Base-by-base conservation (phyloP, 2,113 vertebrate species). In the Helogale parvula region DNA sequence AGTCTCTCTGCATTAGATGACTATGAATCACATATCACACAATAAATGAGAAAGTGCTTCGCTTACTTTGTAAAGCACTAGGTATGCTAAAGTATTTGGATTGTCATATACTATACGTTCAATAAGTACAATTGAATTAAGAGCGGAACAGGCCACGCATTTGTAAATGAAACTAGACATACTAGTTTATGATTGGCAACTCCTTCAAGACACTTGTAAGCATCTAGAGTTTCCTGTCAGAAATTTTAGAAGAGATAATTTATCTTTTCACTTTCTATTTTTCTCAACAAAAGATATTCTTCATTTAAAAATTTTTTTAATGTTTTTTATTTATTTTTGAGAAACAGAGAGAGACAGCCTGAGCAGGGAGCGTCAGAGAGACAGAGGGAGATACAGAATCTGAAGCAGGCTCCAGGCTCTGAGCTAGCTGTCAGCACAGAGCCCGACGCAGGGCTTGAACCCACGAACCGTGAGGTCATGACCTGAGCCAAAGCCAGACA, bases 141-240 rank as follows among this genome's bases (percentile, higher is more conserved):
- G 88, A 38, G 29, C 8, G n/a, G 2, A 19, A 25, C 35, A 52
- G 50, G 41, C 5, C 33, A 85, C 29, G 41, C 66, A 63, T 41
- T 60, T 85, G 33, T 74, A 92, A 86, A 65, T 76, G 85, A 95
- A 88, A 95, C n/a, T 80, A 45, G n/a, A 50, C 50, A 92, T 88
- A 90, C 60, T 60, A 69, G 88, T 88, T 47, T 72, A 12, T 29
- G 66, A 84, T 8, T 91, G 38, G 12, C 31, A 85, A 80, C 17
- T 60, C 13, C 17, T 81, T 84, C 17, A 89, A 92, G 65, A 65
- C 1, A 14, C 33, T 85, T 80, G 2, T 79, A 81, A 84, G 19
- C 45, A 5, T 76, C 87, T 57, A 82, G 25, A 65, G 23, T 91
- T 92, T 52, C 54, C 66, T 81, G 27, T 69, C 14, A 92, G 57